Percentiles rank a stretch among this genome's conserved stretches.
Conservation (phyloP, 2,888 invertebrate species). For the Drosophila birchii region DNA sequence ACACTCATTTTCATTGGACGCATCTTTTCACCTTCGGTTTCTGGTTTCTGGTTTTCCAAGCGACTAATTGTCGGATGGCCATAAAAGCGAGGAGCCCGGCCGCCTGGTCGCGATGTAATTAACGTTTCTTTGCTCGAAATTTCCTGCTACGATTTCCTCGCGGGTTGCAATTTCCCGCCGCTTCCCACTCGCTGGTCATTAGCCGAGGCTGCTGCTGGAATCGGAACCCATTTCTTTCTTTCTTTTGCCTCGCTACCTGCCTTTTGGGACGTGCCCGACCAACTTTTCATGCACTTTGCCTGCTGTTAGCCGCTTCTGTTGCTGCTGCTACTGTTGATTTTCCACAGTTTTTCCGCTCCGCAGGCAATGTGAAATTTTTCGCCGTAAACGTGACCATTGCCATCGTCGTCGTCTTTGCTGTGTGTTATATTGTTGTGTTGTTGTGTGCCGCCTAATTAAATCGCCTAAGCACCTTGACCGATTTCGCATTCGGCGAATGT, state of each 20-base stretch:
- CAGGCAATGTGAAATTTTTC: slow-evolving; percentile 43
- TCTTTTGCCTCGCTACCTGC: slow-evolving; percentile 25
- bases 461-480: slow-evolving; percentile 76
- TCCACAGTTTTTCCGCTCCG: slow-evolving; percentile 54
- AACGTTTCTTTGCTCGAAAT: slow-evolving; percentile 62
- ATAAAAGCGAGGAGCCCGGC: slow-evolving; percentile 31
- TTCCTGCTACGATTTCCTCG: slow-evolving; percentile 61
- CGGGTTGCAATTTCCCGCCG: slow-evolving; percentile 66
- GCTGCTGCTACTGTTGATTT: slow-evolving; percentile 43
- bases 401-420: slow-evolving; percentile 19
- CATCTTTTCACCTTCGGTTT: slow-evolving; percentile 52
- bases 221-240: slow-evolving; percentile 23
- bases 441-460: slow-evolving; percentile 66
- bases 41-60: slow-evolving; percentile 43
- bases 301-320: slow-evolving; percentile 15
- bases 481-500: slow-evolving; percentile 55
- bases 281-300: slow-evolving; percentile 58
- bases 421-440: slow-evolving; percentile 4
- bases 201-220: slow-evolving; percentile 41
- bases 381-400: slow-evolving; percentile 66
- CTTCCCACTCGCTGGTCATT: slow-evolving; percentile 62
- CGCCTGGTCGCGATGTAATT: slow-evolving; percentile 39
- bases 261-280: slow-evolving; percentile 46
- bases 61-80: slow-evolving; percentile 45
- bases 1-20: slow-evolving; percentile 28